These are phyloP conservation scores for Petrocephalus microphthalmus DNA, from an alignment of 2,113 vertebrate species.

Conservation along the genomic window DNA sequence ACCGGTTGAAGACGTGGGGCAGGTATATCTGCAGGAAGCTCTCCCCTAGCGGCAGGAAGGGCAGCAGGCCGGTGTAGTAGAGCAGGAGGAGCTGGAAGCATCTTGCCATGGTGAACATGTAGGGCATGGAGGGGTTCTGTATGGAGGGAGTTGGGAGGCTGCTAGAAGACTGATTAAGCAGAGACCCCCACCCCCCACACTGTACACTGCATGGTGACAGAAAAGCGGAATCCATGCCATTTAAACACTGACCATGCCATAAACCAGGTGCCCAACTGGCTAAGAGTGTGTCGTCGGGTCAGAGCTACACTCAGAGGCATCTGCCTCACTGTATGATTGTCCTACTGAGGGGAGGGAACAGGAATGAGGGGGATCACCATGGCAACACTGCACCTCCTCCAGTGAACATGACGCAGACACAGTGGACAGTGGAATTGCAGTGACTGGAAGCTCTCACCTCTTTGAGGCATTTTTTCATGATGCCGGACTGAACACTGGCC, in stretches of 20 bases:
- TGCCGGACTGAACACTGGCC: conserved; percentile 52
- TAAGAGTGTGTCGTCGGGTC: background rate
- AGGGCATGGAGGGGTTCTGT: conserved; percentile 72
- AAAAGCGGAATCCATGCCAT: background rate
- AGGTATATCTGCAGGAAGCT: conserved; percentile 70
- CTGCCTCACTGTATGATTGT: background rate
- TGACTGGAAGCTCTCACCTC: conserved; percentile 44
- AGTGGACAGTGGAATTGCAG: background rate
- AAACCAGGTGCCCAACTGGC: background rate
- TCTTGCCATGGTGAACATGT: conserved; percentile 55
- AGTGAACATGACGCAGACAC: conserved; percentile 6
- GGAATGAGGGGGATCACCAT: background rate
- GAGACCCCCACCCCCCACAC: too few species aligned
- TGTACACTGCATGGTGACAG: background rate
- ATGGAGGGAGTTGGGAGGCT: background rate
- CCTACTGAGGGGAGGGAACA: background rate
- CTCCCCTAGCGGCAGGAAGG: conserved; percentile 68
- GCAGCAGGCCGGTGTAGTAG: conserved; percentile 75
- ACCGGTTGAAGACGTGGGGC: conserved; percentile 72
- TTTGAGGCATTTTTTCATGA: conserved; percentile 64
- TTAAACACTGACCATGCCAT: background rate
- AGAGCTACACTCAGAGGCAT: background rate
- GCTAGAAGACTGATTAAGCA: background rate
- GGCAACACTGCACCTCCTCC: background rate
- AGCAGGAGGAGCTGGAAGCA: conserved; percentile 57